phyloP scores from a whole-genome alignment of 2,113 vertebrate genomes.

The Desmodus rotundus region DNA sequence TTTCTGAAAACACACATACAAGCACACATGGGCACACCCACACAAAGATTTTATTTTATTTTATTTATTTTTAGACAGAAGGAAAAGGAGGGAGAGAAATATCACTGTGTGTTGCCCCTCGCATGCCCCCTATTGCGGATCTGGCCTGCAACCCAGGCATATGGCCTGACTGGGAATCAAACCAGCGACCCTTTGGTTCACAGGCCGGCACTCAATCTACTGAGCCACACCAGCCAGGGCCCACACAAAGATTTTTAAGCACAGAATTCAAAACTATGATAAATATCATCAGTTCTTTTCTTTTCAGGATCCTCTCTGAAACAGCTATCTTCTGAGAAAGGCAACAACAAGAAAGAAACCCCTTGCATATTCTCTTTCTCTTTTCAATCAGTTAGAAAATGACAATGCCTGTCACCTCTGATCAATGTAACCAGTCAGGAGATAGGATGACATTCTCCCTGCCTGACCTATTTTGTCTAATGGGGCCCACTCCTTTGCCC shows the following conservation, averaged over 20 bases:
- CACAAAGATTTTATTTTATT: neutral
- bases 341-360: constrained; percentile 22
- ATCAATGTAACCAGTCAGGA: constrained; percentile 48
- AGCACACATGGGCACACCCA: neutral
- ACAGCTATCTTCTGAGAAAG: constrained; percentile 34
- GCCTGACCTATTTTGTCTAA: constrained; percentile 65
- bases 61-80: no score
- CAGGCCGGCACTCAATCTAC: no score
- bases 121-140: no score
- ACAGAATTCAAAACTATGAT: neutral
- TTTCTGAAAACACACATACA: constrained; percentile 8
- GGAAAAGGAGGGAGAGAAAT: no score
- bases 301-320: constrained; percentile 51
- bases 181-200: no score
- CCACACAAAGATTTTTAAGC: neutral
- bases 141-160: no score
- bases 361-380: constrained; percentile 13
- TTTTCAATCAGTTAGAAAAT: constrained; percentile 24
- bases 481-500: constrained; percentile 52
- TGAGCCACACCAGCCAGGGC: neutral
- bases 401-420: constrained; percentile 57
- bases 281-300: constrained; percentile 26
- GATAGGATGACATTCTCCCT: constrained; percentile 19
- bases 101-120: no score
- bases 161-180: no score